Conservation (phyloP, 2,888 invertebrate species). For the Ormyrus nitidulus region DNA sequence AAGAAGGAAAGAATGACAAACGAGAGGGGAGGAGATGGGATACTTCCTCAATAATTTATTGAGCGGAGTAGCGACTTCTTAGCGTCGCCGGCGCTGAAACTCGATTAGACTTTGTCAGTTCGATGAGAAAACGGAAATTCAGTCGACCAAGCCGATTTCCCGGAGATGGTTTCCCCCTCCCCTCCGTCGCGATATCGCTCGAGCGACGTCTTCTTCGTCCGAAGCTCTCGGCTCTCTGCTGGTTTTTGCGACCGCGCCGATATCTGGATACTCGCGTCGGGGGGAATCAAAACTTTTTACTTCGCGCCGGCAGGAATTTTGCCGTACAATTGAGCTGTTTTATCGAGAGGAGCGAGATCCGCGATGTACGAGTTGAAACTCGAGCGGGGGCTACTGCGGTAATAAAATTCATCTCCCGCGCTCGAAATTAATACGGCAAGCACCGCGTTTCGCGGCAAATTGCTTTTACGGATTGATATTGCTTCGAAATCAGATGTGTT, state of each 20-base stretch:
- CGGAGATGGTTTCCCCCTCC: constrained; percentile 58
- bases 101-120: constrained; percentile 66
- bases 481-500: neutral
- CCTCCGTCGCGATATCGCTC: constrained; percentile 8
- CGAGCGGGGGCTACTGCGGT: no score
- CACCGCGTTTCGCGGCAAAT: no score
- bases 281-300: constrained; percentile 50
- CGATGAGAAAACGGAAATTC: constrained; percentile 65
- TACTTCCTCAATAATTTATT: constrained; percentile 65
- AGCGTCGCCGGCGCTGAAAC: constrained; percentile 58
- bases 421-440: no score
- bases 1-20: neutral
- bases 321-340: constrained; percentile 35
- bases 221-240: neutral
- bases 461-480: no score
- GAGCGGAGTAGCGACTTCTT: constrained; percentile 61
- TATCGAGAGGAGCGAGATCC: constrained; percentile 11
- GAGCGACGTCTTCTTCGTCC: constrained; percentile 20
- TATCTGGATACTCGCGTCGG: constrained; percentile 29
- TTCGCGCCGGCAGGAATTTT: constrained; percentile 14
- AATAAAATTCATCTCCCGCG: no score
- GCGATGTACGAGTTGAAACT: no score
- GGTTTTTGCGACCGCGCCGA: neutral
- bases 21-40: constrained; percentile 55
- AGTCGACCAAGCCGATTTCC: constrained; percentile 63